Conservation (phyloP, 2,888 invertebrate genomes). For the Margaritifera margaritifera region DNA sequence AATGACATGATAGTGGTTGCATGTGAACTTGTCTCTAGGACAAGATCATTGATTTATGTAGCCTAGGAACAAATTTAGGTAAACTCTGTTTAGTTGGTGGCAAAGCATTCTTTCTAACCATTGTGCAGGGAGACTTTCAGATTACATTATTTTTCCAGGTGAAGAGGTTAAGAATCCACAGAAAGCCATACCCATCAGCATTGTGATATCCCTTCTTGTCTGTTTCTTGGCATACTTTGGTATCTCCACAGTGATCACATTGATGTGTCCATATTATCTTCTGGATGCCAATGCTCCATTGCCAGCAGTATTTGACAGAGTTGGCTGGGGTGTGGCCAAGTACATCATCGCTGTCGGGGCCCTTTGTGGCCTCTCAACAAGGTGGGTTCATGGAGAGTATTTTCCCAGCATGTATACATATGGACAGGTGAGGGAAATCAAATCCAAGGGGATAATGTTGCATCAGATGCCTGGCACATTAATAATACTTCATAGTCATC, state of each 20-base stretch:
- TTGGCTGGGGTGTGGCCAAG: conserved; percentile 84
- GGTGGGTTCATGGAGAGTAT: conserved; percentile 74
- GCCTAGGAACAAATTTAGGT: background rate
- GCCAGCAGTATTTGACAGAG: conserved; percentile 81
- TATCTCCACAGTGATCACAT: conserved; percentile 90
- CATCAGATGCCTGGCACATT: too few species aligned
- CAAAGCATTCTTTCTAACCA: background rate
- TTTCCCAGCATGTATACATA: too few species aligned
- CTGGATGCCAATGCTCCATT: conserved; percentile 85
- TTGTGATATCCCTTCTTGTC: conserved; percentile 86
- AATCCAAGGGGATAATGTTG: too few species aligned
- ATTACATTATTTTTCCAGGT: conserved; percentile 74
- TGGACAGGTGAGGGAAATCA: too few species aligned
- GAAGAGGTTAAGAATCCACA: conserved; percentile 97
- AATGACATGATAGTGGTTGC: too few species aligned
- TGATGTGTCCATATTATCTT: conserved; percentile 92
- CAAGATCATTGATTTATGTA: too few species aligned
- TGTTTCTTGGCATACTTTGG: conserved; percentile 93
- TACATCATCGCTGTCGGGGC: conserved; percentile 89
- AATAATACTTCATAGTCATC: too few species aligned
- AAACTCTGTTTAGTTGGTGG: background rate
- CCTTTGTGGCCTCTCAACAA: conserved; percentile 85
- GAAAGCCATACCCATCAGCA: conserved; percentile 90
- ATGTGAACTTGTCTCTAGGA: too few species aligned
- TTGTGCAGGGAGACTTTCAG: background rate